These are phyloP conservation scores for Bufo bufo DNA, from an alignment of 2,113 vertebrate genomes.

Conservation along the genomic window DNA sequence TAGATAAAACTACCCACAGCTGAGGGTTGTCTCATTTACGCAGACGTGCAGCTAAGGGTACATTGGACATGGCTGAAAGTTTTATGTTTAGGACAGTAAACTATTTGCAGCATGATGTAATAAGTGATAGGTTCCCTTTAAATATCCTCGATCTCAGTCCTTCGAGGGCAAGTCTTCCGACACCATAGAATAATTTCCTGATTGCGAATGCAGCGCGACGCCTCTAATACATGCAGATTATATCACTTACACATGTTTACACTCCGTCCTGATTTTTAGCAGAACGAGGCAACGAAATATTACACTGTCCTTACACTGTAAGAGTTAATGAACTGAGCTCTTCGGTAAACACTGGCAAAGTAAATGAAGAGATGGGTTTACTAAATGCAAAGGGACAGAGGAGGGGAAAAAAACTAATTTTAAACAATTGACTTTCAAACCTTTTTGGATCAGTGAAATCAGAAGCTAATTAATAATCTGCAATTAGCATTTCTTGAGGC, in stretches of 20 bases:
- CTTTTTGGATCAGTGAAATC: slow-evolving; percentile 87
- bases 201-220: slow-evolving; percentile 68
- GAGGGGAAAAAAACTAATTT: slow-evolving; percentile 78
- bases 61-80: not conserved
- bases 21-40: not conserved
- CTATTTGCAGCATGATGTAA: not conserved
- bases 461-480: slow-evolving; percentile 85
- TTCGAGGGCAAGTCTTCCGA: slow-evolving; percentile 56
- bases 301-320: slow-evolving; percentile 71
- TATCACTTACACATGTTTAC: slow-evolving; percentile 71
- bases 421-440: slow-evolving; percentile 82
- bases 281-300: slow-evolving; percentile 70
- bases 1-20: not conserved
- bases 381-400: slow-evolving; percentile 74
- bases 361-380: slow-evolving; percentile 72
- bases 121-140: not conserved
- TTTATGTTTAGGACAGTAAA: not conserved
- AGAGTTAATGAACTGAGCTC: slow-evolving; percentile 78
- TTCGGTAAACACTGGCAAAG: slow-evolving; percentile 75
- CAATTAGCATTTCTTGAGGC: slow-evolving; percentile 82
- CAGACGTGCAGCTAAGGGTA: not conserved
- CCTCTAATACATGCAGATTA: slow-evolving; percentile 71
- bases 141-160: slow-evolving; percentile 54
- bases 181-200: slow-evolving; percentile 60
- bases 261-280: slow-evolving; percentile 64